phyloP scores from a whole-genome alignment of 2,113 vertebrate species.

The Eubucco bourcierii region DNA sequence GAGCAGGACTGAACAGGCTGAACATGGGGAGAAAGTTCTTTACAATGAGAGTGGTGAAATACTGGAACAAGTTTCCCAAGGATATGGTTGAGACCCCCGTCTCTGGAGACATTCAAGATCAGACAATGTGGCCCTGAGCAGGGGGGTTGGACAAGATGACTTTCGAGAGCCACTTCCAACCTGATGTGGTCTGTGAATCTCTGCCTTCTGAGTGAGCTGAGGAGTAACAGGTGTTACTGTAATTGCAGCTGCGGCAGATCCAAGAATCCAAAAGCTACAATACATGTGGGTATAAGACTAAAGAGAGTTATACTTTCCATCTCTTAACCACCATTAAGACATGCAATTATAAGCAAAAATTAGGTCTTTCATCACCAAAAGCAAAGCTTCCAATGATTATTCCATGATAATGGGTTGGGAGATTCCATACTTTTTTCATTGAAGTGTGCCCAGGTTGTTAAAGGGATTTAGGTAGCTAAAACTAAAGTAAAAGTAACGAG shows the following conservation, averaged over 20 bases:
- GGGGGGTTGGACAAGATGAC: too few relatives aligned
- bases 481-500: not conserved
- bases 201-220: not conserved
- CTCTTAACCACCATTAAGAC: not conserved
- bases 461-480: not conserved
- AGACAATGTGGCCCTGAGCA: too few relatives aligned
- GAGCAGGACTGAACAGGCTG: too few relatives aligned
- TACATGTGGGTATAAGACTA: fast-evolving
- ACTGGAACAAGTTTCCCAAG: too few relatives aligned
- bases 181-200: too few relatives aligned
- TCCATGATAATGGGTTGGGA: not conserved
- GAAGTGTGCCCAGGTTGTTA: not conserved
- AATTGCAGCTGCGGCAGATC: not conserved
- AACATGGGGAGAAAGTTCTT: too few relatives aligned
- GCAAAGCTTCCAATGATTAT: not conserved
- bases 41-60: too few relatives aligned
- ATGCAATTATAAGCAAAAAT: not conserved
- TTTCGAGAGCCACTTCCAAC: too few relatives aligned
- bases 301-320: not conserved
- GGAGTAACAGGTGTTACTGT: fast-evolving
- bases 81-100: too few relatives aligned
- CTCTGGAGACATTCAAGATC: too few relatives aligned
- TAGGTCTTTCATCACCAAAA: not conserved
- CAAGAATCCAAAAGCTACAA: not conserved
- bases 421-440: not conserved